Evolutionary conservation across 1,140 invertebrate species (phyloP).

Genomic region (Brachionus asplanchnoidis): DNA sequence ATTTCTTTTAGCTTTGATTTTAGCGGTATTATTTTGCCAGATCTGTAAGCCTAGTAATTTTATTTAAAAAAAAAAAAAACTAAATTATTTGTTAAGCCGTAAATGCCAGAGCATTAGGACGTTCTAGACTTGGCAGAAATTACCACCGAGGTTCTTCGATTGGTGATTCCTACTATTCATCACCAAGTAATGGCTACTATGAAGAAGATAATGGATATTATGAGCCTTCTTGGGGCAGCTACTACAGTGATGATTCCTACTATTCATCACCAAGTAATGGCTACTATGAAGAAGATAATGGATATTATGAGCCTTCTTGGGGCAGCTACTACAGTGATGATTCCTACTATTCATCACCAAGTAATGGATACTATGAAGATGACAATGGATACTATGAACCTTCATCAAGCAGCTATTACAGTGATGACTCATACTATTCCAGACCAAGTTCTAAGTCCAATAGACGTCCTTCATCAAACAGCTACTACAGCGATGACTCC

Average conservation of each 20-base stretch:
- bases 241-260: background rate
- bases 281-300: background rate
- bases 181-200: background rate
- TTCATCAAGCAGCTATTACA: background rate
- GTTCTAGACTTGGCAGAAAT: background rate
- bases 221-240: background rate
- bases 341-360: background rate
- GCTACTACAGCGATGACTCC: background rate
- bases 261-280: background rate
- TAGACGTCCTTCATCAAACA: background rate
- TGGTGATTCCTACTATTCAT: background rate
- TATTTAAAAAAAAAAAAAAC: background rate
- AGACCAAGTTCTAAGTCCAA: background rate
- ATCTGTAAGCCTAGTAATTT: background rate
- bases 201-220: background rate
- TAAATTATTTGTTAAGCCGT: background rate
- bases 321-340: background rate
- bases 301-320: background rate
- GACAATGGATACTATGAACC: background rate
- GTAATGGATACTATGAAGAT: background rate
- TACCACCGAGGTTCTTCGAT: background rate
- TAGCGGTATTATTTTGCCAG: background rate
- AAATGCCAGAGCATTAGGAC: background rate
- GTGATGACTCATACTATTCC: background rate
- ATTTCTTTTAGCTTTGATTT: background rate